Evolutionary conservation across 2,888 invertebrate species (phyloP), one percentile per base, ranked within the genome.

Genomic region (Hypolimnas misippus): DNA sequence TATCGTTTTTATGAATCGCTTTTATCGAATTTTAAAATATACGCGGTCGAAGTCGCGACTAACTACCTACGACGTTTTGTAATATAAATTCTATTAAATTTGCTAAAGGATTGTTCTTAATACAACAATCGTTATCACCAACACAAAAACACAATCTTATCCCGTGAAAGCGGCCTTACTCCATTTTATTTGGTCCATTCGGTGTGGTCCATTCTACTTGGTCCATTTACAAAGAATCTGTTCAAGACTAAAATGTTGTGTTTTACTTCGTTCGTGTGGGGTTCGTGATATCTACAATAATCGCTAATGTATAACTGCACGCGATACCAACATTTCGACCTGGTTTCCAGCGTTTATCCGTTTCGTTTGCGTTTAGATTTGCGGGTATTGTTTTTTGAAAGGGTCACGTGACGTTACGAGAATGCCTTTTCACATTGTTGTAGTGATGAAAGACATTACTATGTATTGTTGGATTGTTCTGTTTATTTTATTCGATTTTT

Each of bases 241-340:
- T n/a, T 61, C 33, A 62, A 54, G 31, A 42, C 54, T n/a, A 38
- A 57, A 62, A 51, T 56, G 58, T 44, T 25, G 53, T 40, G 25
- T n/a, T 38, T 59, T 49, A 17, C 21, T 46, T 52, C 14, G 57
- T 42, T 44, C 25, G 57, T 65, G 57, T 35, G 65, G 46, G 59
- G 52, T 55, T 55, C 67, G 65, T 67, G 68, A 62, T 55, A 44
- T 46, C 57, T 67, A 67, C 67, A 67, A 68, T 69, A 60, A 54
- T 40, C 50, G 49, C 55, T 61, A 63, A 74, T 71, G 73, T 68
- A 62, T 54, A 51, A 17, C 12, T 25, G 67, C 74, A 73, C 74
- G 74, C 74, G 68, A 74, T 69, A 53, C 53, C n/a, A 62, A 70
- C 73, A 73, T 74, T 73, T 70, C 74, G 67, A 72, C 70, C 69